Conservation (phyloP, 1,140 invertebrate genomes). For the Bombyx mandarina region DNA sequence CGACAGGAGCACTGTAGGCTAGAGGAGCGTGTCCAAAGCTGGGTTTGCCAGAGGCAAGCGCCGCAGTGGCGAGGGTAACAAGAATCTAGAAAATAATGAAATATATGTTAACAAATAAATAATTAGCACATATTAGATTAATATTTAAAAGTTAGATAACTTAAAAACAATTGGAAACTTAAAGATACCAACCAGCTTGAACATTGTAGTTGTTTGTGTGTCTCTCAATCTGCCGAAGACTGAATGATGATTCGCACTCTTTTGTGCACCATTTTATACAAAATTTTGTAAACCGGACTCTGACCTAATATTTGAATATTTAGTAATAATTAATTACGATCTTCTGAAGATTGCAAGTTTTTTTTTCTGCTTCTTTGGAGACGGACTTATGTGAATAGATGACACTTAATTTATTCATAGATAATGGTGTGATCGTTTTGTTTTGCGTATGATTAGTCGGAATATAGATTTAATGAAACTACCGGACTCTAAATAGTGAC, state of each 20-base stretch:
- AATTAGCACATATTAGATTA: no score
- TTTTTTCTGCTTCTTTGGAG: no score
- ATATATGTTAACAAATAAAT: no score
- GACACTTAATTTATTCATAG: no score
- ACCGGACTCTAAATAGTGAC: no score
- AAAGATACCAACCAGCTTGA: slow-evolving; percentile 6
- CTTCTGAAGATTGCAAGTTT: slow-evolving; percentile 3
- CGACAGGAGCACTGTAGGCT: background rate
- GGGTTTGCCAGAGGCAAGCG: slow-evolving; percentile 12
- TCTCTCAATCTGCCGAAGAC: slow-evolving; percentile 11
- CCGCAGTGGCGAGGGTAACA: slow-evolving; percentile 11
- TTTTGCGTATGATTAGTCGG: no score
- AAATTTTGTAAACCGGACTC: slow-evolving; percentile 11
- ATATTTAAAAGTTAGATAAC: no score
- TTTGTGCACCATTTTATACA: slow-evolving; percentile 15
- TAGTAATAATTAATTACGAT: slow-evolving; percentile 6
- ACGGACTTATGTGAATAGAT: no score
- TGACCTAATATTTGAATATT: slow-evolving; percentile 4
- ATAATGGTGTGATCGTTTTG: no score
- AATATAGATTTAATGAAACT: no score
- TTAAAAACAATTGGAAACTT: no score
- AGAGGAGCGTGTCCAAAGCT: slow-evolving; percentile 3
- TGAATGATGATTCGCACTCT: slow-evolving; percentile 14
- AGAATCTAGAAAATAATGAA: slow-evolving; percentile 5
- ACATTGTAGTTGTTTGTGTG: slow-evolving; percentile 11